Conservation (phyloP, 2,888 invertebrate genomes). For the Ephialtes manifestator region DNA sequence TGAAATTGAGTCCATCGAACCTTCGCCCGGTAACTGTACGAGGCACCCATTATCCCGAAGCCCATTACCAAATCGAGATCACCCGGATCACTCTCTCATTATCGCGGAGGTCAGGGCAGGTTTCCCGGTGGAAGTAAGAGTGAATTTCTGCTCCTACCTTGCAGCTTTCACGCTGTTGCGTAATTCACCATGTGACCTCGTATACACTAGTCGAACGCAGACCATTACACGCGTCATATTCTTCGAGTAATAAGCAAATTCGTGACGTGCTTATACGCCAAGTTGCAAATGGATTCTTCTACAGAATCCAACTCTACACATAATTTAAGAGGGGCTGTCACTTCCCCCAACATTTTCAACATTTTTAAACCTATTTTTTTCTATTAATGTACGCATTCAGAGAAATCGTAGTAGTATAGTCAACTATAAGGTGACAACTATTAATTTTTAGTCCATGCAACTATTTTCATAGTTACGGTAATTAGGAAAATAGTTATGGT, state of each 20-base stretch:
- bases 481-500: too few relatives aligned
- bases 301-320: too few relatives aligned
- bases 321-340: too few relatives aligned
- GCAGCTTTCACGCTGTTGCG: conserved; percentile 81
- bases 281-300: neutral
- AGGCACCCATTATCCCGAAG: conserved; percentile 49
- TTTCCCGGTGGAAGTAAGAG: conserved; percentile 78
- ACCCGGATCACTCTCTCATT: conserved; percentile 78
- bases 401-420: too few relatives aligned
- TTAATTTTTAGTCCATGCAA: too few relatives aligned
- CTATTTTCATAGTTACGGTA: too few relatives aligned
- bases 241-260: conserved; percentile 22
- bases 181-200: conserved; percentile 70
- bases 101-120: conserved; percentile 81
- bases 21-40: conserved; percentile 27
- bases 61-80: conserved; percentile 68
- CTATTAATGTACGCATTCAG: too few relatives aligned
- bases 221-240: conserved; percentile 55
- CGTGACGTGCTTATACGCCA: conserved; percentile 19
- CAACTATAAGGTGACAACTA: too few relatives aligned
- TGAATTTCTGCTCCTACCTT: conserved; percentile 77
- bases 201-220: conserved; percentile 43
- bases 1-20: conserved; percentile 46
- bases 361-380: too few relatives aligned
- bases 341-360: too few relatives aligned